Evolutionary conservation across 2,113 vertebrate genomes (phyloP).

Genomic region (Aramus guarauna): DNA sequence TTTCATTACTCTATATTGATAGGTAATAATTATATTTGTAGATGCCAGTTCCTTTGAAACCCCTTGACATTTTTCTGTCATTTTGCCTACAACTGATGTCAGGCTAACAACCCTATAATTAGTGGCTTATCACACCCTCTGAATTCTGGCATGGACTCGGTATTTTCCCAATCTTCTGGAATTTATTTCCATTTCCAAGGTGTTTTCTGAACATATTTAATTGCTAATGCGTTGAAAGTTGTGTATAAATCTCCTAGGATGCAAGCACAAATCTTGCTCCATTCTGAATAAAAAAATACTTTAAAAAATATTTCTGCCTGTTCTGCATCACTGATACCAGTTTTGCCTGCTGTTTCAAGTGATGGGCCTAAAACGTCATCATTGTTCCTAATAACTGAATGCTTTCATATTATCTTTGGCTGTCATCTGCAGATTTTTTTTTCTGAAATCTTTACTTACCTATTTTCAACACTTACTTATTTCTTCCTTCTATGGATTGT

Average conservation of each 20-base stretch:
- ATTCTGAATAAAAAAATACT: background rate
- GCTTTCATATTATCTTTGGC: background rate
- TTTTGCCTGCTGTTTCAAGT: background rate
- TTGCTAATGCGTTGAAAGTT: background rate
- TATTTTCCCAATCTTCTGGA: background rate
- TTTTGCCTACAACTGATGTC: background rate
- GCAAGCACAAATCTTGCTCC: background rate
- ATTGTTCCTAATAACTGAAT: background rate
- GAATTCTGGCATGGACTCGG: background rate
- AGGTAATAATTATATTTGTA: slow-evolving; percentile 3
- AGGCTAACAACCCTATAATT: slow-evolving; percentile 13
- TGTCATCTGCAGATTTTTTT: background rate
- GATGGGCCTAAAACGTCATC: background rate
- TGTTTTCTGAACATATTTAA: background rate
- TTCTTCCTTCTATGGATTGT: background rate
- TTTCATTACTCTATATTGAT: background rate
- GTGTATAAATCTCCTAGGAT: background rate
- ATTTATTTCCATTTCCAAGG: background rate
- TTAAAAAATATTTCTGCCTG: background rate
- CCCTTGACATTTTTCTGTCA: background rate
- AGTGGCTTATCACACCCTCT: background rate
- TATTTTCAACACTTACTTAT: background rate
- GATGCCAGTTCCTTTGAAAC: slow-evolving; percentile 10
- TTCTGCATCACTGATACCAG: background rate
- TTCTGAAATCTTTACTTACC: background rate